These are phyloP conservation scores for Gymnocheta viridis DNA, from an alignment of 2,888 invertebrate species.

Conservation along the genomic window DNA sequence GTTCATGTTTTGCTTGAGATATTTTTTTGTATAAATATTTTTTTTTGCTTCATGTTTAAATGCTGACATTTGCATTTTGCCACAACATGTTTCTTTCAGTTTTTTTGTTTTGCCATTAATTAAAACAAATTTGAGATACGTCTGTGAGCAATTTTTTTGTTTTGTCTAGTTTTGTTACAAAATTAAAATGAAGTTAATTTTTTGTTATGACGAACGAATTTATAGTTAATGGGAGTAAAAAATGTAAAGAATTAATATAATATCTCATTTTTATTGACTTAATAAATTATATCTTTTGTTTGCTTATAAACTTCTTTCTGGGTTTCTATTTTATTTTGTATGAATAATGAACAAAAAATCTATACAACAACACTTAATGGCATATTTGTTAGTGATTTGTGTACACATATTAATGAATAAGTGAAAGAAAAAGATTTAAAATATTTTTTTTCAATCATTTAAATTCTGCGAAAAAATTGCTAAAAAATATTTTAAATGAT, in stretches of 20 bases:
- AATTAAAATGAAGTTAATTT: constrained; percentile 11
- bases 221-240: not conserved
- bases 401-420: not conserved
- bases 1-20: constrained; percentile 46
- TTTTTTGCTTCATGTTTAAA: constrained; percentile 23
- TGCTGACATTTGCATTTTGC: constrained; percentile 48
- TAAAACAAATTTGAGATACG: constrained; percentile 35
- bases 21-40: not conserved
- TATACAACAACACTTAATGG: not conserved
- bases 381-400: not conserved
- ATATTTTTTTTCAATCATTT: no score
- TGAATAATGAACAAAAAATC: not conserved
- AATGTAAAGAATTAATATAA: not conserved
- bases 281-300: not conserved
- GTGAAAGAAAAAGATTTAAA: not conserved
- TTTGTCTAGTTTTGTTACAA: not conserved
- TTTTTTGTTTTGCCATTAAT: constrained; percentile 44
- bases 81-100: constrained; percentile 14
- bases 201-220: no score
- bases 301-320: not conserved
- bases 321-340: not conserved
- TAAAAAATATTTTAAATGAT: no score
- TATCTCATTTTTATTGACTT: not conserved
- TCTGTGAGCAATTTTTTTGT: not conserved
- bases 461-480: no score